A percentile compares a stretch with the other conserved stretches of the same genome.
phyloP scores from a whole-genome alignment of 2,797 vertebrate genomes.

The Crax fasciolata region DNA sequence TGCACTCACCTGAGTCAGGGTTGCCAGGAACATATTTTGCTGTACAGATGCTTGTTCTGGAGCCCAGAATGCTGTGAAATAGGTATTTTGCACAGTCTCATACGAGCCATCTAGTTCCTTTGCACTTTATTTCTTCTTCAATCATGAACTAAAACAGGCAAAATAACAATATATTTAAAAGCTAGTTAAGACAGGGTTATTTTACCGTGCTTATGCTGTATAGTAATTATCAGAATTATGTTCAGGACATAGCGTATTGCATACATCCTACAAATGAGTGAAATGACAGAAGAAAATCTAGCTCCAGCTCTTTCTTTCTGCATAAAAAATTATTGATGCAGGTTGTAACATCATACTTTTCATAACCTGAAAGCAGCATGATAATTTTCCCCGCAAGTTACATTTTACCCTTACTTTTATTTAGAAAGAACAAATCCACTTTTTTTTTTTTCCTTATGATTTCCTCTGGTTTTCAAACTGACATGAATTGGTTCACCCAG shows the following conservation, averaged over 20 bases:
- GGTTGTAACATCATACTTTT: neutral
- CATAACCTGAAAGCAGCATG: neutral
- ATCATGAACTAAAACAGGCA: neutral
- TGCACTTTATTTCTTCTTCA: neutral
- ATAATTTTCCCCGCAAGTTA: slow-evolving; percentile 20
- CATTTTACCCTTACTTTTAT: neutral
- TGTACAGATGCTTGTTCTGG: neutral
- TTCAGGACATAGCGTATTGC: neutral
- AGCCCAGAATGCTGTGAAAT: neutral
- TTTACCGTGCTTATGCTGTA: neutral
- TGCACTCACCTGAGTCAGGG: neutral
- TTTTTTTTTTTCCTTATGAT: neutral
- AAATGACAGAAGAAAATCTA: neutral
- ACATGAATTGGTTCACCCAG: neutral
- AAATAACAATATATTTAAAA: neutral
- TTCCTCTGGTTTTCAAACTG: slow-evolving; percentile 16
- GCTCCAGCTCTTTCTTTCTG: neutral
- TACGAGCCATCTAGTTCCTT: neutral
- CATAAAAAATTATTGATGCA: neutral
- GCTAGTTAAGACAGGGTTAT: neutral
- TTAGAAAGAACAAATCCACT: neutral
- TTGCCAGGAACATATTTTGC: neutral
- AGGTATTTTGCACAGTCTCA: neutral
- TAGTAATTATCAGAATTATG: neutral
- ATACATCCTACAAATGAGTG: neutral